These are phyloP conservation scores for Orientallactaga sibirica DNA, from an alignment of 2,797 vertebrate genomes.

Conservation along the genomic window DNA sequence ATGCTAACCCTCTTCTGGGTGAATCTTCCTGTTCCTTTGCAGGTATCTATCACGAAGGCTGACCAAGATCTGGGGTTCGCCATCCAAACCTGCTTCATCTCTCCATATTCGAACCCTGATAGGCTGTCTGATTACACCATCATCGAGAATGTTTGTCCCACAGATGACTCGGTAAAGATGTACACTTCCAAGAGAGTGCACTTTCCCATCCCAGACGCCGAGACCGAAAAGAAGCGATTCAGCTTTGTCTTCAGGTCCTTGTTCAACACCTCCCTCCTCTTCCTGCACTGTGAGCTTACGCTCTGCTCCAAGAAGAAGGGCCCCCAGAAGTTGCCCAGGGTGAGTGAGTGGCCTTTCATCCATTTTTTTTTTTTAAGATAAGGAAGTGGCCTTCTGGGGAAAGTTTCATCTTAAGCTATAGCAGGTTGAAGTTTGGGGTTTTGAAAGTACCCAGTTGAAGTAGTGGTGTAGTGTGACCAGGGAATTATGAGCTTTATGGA, in stretches of 20 bases:
- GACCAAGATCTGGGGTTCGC: constrained; percentile 94
- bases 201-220: constrained; percentile 85
- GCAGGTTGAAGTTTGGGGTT: constrained; percentile 55
- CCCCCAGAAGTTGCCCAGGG: constrained; percentile 89
- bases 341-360: constrained; percentile 88
- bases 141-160: constrained; percentile 97
- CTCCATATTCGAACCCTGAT: constrained; percentile 90
- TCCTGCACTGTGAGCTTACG: constrained; percentile 96
- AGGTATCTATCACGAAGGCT: constrained; percentile 93
- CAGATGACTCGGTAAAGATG: constrained; percentile 93
- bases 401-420: constrained; percentile 9
- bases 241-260: constrained; percentile 94
- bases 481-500: constrained; percentile 66
- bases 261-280: constrained; percentile 92
- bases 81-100: constrained; percentile 95
- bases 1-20: constrained; percentile 51
- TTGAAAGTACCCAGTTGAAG: constrained; percentile 39
- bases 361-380: neutral
- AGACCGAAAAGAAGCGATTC: constrained; percentile 92
- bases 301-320: constrained; percentile 90
- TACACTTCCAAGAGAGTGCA: constrained; percentile 87
- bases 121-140: constrained; percentile 91
- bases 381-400: neutral
- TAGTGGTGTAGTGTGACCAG: constrained; percentile 31
- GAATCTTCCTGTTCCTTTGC: constrained; percentile 72